Base-by-base conservation (phyloP, 1,140 invertebrate genomes). In the Ceratina calcarata region DNA sequence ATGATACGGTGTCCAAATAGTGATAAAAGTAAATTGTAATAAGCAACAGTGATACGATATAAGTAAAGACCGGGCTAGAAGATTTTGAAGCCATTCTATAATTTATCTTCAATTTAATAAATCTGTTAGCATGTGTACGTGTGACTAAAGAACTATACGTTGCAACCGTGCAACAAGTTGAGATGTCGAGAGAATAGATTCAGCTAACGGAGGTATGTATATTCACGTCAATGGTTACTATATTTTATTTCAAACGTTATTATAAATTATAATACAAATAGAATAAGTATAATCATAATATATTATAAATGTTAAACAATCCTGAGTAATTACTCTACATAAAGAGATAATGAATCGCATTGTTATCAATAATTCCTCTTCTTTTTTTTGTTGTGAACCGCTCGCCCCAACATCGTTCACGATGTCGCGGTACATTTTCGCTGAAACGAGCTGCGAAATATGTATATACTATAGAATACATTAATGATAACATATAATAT, bases 201-300 rank as follows among this genome's bases (percentile, higher is more conserved):
- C 15, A 6, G 20, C 4, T 6, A 68, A 18, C 16, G 16, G n/a
- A 32, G 37, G 32, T 37, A 37, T 6, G 53, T 55, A 55, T 64
- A 37, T 78, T 76, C 60, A 84, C 81, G 49, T 85, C 84, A 87
- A 90, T 89, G 88, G 89, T 91, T 91, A 90, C 84, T 88, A 80
- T 87, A 87, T 87, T 91, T 91, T 90, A 90, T 91, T 91, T 90
- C 87, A 91, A 91, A 91, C 90, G 87, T 90, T 72, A 89, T 90
- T 91, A 91, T 91, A 91, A 91, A 91, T 91, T 91, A 91, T 91
- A 86, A 90, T 91, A 91, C 89, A 90, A 90, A 91, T 90, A 88
- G 88, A 90, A 91, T 91, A 90, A 76, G 86, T 68, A 89, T 91
- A 89, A 90, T 91, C 65, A 79, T 90, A 91, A 91, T 90, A 91